Base-by-base conservation (phyloP, 2,113 vertebrate genomes). In the Istiophorus platypterus region DNA sequence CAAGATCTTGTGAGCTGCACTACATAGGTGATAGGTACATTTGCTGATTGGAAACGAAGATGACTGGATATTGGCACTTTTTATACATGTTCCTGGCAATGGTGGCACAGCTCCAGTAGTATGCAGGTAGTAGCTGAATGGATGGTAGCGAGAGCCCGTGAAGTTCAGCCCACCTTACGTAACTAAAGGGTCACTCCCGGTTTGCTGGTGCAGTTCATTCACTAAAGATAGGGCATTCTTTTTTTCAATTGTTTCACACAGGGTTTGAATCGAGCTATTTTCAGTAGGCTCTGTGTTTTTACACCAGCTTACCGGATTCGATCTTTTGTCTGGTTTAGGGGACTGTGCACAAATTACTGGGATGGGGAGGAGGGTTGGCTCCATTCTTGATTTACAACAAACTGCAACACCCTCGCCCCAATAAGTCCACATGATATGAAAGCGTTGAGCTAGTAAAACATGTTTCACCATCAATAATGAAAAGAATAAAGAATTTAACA, bases 1-100 rank as follows among this genome's bases (percentile, higher is more conserved):
- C 6, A 56, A 27, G 27, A 27, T 29, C n/a, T 42, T 57, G 39
- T 59, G n/a, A 65, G 29, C 47, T 24, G 57, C 26, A 12, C 42
- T 37, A 54, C 9, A 31, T 13, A 54, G 12, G 1, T 52, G 9
- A 41, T 54, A 54, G 42, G n/a, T 31, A 47, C 59, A 26, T 27
- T 39, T 76, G 26, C 69, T 84, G 68, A 39, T 45, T 62, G 70
- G 63, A 68, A 78, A 78, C 42, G 22, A 7, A 67, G 54, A 56
- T 83, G 69, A 54, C 52, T 7, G 7, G 31, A 34, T n/a, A 59
- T 31, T 24, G 31, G 54, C 42, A 63, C 31, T 61, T 41, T 69
- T 61, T 27, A 5, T 41, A 37, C 22, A 18, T n/a, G 24, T 67
- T 67, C n/a, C 58, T 34, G 76, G 59, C n/a, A 59, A 24, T 61